Evolutionary conservation across 2,113 vertebrate species (phyloP).

Genomic region (Bubo blakistoni): DNA sequence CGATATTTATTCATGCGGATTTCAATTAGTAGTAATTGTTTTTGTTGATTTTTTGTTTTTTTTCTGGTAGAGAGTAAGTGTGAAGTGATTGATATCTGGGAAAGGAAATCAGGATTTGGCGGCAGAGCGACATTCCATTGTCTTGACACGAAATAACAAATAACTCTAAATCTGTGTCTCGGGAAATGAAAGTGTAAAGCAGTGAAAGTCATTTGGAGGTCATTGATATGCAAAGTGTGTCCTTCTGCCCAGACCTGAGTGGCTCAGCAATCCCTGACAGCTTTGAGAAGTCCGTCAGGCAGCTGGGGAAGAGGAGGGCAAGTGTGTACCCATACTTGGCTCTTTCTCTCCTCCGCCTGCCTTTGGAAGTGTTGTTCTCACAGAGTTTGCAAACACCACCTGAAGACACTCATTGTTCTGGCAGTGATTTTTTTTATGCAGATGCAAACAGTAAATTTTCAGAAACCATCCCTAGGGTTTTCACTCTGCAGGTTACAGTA

Average conservation of each 20-base stretch:
- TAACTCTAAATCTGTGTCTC: conserved; percentile 37
- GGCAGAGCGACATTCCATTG: conserved; percentile 21
- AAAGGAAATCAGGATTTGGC: conserved; percentile 56
- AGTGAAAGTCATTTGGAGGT: conserved; percentile 55
- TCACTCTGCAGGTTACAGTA: neutral
- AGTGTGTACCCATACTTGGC: fast-evolving
- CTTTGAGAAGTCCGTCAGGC: neutral
- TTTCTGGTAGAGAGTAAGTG: conserved; percentile 17
- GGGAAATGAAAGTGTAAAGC: conserved; percentile 52
- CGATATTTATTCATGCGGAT: neutral
- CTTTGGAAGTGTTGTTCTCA: neutral
- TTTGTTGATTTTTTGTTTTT: neutral
- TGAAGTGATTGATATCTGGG: conserved; percentile 49
- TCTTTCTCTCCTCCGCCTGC: neutral
- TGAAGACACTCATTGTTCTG: neutral
- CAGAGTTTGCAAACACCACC: neutral
- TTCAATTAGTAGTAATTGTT: conserved; percentile 1
- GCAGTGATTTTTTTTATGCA: neutral
- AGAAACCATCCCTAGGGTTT: neutral
- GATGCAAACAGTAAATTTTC: neutral
- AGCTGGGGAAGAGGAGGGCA: neutral
- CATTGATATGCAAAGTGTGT: neutral
- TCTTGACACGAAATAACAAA: conserved; percentile 55
- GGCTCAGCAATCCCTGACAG: neutral
- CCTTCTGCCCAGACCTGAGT: neutral